phyloP scores from a whole-genome alignment of 2,888 invertebrate species.

The Zaprionus lineosus region DNA sequence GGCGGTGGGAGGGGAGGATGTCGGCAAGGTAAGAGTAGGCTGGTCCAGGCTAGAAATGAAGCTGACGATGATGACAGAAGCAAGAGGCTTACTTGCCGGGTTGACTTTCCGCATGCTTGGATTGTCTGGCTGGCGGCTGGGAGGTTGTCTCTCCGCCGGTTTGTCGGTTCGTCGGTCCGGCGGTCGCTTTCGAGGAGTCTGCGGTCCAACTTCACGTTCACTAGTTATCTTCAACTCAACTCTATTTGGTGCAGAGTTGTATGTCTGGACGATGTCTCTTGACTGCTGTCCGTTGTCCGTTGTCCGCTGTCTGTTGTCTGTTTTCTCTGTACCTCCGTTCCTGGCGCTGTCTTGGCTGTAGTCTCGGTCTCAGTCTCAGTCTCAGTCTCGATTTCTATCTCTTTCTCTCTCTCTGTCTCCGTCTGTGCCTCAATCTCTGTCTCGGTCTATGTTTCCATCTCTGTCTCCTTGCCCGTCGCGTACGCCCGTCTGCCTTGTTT shows the following conservation, averaged over 20 bases:
- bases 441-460: too few species aligned
- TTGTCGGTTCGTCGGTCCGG: slow-evolving; percentile 15
- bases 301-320: too few species aligned
- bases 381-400: slow-evolving; percentile 7
- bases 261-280: slow-evolving; percentile 31
- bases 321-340: background rate
- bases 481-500: slow-evolving; percentile 73
- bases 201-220: slow-evolving; percentile 10
- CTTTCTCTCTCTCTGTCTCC: slow-evolving; percentile 21
- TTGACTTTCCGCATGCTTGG: slow-evolving; percentile 58
- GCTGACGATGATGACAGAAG: slow-evolving; percentile 7
- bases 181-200: slow-evolving; percentile 33
- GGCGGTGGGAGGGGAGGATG: background rate
- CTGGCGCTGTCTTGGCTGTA: background rate
- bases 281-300: slow-evolving; percentile 3
- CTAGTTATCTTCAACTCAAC: slow-evolving; percentile 36
- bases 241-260: slow-evolving; percentile 43
- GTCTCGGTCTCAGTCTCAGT: background rate
- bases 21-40: background rate
- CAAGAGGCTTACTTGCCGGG: slow-evolving; percentile 37
- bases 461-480: slow-evolving; percentile 20
- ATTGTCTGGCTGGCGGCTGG: slow-evolving; percentile 32
- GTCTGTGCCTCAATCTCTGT: background rate
- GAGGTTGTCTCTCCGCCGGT: slow-evolving; percentile 10
- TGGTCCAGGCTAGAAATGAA: slow-evolving; percentile 4